phyloP scores from a whole-genome alignment of 2,888 invertebrate genomes.

The Spodoptera littoralis region DNA sequence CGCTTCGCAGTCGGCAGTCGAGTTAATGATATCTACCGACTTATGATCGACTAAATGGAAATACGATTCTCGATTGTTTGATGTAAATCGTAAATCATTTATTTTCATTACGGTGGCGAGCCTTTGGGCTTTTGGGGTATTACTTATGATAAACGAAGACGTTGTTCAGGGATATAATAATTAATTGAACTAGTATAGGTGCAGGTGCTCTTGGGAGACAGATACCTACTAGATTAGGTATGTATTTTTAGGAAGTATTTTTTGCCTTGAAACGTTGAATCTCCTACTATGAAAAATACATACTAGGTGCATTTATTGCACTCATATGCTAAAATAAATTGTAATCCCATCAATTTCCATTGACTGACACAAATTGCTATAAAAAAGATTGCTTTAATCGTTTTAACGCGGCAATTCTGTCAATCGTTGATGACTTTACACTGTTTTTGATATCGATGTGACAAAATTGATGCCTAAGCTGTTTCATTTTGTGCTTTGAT shows the following conservation, averaged over 20 bases:
- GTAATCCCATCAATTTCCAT: too few relatives aligned
- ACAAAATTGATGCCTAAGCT: background rate
- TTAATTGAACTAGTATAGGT: conserved; percentile 16
- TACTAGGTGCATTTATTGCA: too few relatives aligned
- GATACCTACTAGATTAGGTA: background rate
- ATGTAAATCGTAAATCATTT: conserved; percentile 37
- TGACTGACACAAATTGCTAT: conserved; percentile 3
- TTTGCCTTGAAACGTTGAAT: too few relatives aligned
- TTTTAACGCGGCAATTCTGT: background rate
- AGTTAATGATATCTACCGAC: conserved; percentile 43
- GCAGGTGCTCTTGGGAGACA: conserved; percentile 2
- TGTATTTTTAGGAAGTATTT: too few relatives aligned
- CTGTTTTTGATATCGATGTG: conserved; percentile 9
- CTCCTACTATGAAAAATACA: too few relatives aligned
- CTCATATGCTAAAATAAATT: too few relatives aligned
- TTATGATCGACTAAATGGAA: conserved; percentile 38
- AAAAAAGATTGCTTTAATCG: conserved; percentile 1
- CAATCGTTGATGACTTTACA: conserved; percentile 5
- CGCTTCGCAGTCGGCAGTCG: conserved; percentile 26
- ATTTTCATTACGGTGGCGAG: conserved; percentile 35
- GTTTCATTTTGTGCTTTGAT: background rate
- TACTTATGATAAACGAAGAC: conserved; percentile 28
- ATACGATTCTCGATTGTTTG: conserved; percentile 38
- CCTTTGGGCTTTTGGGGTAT: conserved; percentile 31
- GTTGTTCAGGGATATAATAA: conserved; percentile 16